A percentile compares a stretch with the other conserved stretches of the same genome.
phyloP scores from a whole-genome alignment of 2,888 invertebrate species.

The Lacanobia oleracea region DNA sequence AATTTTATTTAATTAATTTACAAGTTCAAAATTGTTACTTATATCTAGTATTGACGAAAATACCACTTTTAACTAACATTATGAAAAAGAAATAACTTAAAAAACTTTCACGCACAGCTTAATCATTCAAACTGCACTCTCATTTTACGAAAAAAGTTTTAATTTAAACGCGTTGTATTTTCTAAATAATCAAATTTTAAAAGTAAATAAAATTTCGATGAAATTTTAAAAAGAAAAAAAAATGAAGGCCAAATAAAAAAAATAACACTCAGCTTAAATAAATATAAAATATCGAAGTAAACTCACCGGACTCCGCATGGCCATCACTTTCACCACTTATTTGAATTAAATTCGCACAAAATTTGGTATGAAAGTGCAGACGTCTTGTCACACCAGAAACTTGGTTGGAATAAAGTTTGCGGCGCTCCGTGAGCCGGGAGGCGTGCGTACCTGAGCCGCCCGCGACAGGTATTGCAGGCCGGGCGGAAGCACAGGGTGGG shows the following conservation, averaged over 20 bases:
- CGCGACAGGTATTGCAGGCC: constrained; percentile 67
- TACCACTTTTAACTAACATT: too few species aligned
- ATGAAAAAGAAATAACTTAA: too few species aligned
- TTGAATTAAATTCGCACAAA: not conserved
- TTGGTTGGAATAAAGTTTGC: constrained; percentile 72
- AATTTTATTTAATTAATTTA: too few species aligned
- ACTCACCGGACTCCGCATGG: constrained; percentile 43
- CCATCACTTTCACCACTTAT: not conserved
- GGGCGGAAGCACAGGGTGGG: constrained; percentile 55
- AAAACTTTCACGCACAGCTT: too few species aligned
- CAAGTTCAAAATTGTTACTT: too few species aligned
- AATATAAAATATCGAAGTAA: not conserved
- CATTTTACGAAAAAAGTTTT: too few species aligned
- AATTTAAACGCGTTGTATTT: too few species aligned
- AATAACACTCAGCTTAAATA: not conserved
- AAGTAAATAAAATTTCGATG: not conserved
- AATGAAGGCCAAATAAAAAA: not conserved
- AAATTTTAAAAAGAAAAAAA: not conserved
- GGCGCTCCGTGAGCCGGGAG: constrained; percentile 43
- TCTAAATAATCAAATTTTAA: too few species aligned
- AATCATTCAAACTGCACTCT: too few species aligned
- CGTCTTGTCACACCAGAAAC: constrained; percentile 67
- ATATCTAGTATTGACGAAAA: too few species aligned
- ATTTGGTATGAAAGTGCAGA: not conserved
- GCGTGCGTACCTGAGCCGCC: constrained; percentile 18